Evolutionary conservation across 2,113 vertebrate species (phyloP).

Genomic region (Muscicapa adusta): DNA sequence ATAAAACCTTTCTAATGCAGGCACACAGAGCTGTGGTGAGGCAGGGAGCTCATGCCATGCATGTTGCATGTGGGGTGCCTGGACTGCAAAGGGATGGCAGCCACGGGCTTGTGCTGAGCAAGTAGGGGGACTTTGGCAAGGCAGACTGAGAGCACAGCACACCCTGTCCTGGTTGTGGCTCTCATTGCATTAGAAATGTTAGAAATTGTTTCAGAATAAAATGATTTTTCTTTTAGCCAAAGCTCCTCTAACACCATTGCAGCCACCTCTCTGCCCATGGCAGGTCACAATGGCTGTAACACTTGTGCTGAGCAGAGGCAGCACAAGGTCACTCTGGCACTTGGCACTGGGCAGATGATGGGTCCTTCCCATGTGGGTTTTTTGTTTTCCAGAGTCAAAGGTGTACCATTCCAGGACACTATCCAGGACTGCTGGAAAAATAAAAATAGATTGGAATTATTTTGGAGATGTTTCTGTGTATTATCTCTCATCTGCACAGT

Average conservation of each 20-base stretch:
- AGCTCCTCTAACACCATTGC: background rate
- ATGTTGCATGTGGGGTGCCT: rapidly evolving
- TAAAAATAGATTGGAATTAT: conserved; percentile 34
- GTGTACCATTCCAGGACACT: background rate
- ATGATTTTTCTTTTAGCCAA: background rate
- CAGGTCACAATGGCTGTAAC: rapidly evolving
- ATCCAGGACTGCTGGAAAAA: conserved; percentile 2
- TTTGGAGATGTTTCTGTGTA: conserved; percentile 10
- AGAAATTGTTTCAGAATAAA: background rate
- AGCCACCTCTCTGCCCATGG: rapidly evolving
- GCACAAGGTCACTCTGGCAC: background rate
- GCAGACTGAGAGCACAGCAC: rapidly evolving
- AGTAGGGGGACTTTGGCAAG: background rate
- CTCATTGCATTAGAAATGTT: background rate
- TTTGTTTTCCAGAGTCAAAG: background rate
- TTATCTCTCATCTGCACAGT: background rate
- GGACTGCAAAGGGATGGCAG: background rate
- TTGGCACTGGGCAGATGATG: rapidly evolving
- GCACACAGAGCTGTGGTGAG: background rate
- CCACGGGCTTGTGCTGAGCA: background rate
- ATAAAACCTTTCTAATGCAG: background rate
- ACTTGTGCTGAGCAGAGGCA: background rate
- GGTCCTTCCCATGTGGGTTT: rapidly evolving
- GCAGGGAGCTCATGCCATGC: rapidly evolving
- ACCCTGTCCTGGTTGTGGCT: background rate